phyloP scores from a whole-genome alignment of 2,113 vertebrate genomes.

The Colinus virginianus region DNA sequence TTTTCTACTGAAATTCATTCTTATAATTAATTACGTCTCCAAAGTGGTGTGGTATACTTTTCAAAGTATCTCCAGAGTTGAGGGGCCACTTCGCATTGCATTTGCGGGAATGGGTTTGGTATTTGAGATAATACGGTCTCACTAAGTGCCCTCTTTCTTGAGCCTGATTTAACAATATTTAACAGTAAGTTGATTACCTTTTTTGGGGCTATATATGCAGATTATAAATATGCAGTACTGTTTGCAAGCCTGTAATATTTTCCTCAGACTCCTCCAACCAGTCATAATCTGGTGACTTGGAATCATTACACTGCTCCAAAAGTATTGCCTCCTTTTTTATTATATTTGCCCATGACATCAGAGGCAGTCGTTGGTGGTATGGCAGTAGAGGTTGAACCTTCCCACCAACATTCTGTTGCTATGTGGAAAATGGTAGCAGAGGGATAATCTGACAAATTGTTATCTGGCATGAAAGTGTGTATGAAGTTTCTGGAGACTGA shows the following conservation, averaged over 20 bases:
- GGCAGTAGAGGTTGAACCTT: neutral
- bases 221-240: neutral
- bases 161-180: neutral
- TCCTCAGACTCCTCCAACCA: neutral
- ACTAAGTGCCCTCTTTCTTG: neutral
- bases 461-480: neutral
- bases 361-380: neutral
- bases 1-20: neutral
- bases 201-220: neutral
- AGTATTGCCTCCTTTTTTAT: neutral
- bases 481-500: neutral
- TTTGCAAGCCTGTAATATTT: neutral
- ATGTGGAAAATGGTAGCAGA: neutral
- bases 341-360: neutral
- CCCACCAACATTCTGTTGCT: neutral
- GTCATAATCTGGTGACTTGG: neutral
- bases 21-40: neutral
- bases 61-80: neutral
- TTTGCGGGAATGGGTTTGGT: neutral
- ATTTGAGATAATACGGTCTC: neutral
- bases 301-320: neutral
- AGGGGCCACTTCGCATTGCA: neutral
- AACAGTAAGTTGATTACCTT: neutral
- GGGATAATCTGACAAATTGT: neutral
- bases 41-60: neutral